Conservation (phyloP, 2,797 vertebrate species). For the Pipistrellus nathusii region DNA sequence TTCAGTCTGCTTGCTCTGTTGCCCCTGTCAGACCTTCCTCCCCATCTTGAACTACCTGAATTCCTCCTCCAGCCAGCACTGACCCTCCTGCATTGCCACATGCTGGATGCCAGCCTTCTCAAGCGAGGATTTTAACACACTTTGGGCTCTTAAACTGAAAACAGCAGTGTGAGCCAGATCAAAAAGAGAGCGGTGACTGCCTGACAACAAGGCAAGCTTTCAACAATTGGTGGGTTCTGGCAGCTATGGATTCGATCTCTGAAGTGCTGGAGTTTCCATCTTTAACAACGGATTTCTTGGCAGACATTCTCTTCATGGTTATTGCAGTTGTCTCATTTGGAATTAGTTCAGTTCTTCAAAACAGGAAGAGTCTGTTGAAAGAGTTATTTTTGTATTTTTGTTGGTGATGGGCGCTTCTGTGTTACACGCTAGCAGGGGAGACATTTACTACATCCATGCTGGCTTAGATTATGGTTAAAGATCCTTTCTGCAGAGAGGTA, state of each 20-base stretch:
- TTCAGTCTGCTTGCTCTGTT: background rate
- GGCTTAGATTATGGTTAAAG: no score
- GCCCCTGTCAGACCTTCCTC: background rate
- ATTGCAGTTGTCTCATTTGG: constrained; percentile 46
- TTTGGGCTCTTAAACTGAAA: background rate
- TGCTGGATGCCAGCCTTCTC: background rate
- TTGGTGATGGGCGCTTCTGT: background rate
- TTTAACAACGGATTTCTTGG: constrained; percentile 31
- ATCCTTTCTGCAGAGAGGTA: background rate
- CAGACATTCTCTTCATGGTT: background rate
- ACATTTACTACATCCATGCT: background rate
- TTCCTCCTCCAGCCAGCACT: background rate
- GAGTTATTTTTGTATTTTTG: constrained; percentile 20
- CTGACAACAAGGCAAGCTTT: background rate
- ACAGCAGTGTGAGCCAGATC: background rate
- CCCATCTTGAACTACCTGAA: no score
- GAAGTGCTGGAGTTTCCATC: constrained; percentile 25
- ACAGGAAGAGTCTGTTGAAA: constrained; percentile 25
- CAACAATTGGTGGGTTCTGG: background rate
- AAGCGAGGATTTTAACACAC: no score
- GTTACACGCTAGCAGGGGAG: background rate
- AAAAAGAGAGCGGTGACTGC: background rate
- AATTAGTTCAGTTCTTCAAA: constrained; percentile 63
- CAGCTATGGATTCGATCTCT: constrained; percentile 1
- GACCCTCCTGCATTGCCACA: accelerated